Evolutionary conservation across 2,113 vertebrate genomes (phyloP), one percentile per base, ranked within the genome.

Genomic region (Rhabdornis inornatus): DNA sequence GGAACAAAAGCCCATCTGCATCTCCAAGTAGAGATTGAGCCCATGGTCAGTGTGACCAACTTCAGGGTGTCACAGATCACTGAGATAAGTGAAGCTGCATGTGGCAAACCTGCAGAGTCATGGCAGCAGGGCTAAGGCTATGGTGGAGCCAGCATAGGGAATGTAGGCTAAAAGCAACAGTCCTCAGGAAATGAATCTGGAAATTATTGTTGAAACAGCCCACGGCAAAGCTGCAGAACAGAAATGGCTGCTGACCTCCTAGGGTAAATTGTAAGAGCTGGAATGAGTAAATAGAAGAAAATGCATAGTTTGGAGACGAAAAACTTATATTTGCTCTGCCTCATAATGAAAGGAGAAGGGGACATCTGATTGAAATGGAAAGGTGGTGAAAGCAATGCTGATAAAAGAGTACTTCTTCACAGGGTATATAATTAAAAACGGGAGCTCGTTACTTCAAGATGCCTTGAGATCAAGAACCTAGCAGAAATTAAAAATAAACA

Each of bases 201-300:
- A 94, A 96, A 87, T 96, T 94, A 72, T 65, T 94, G 81, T 84
- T 95, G 84, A 92, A 96, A 94, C 50, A 90, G 91, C 89, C 87
- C 66, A 63, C 63, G 91, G 91, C 87, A 91, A 95, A 91, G 31
- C 93, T 91, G 77, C 69, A 69, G 84, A 95, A 57, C 49, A 91
- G 84, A 91, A 95, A 90, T 92, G 91, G 71, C 81, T 72, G 82
- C 78, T 94, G 94, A 85, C 91, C 65, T 91, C 84, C 80, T 83
- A 61, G 77, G 55, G 84, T 89, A 92, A 45, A 72, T 27, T 85
- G 23, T 89, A 61, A 83, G 81, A 92, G 66, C 55, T 89, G 55
- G 39, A 96, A 80, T 83, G 68, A 87, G 33, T 66, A 81, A 78
- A 45, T 60, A 70, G 74, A 91, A 87, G 65, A 91, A 92, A 91